These are phyloP conservation scores for Formica aserva DNA, from an alignment of 2,888 invertebrate genomes.

Conservation along the genomic window DNA sequence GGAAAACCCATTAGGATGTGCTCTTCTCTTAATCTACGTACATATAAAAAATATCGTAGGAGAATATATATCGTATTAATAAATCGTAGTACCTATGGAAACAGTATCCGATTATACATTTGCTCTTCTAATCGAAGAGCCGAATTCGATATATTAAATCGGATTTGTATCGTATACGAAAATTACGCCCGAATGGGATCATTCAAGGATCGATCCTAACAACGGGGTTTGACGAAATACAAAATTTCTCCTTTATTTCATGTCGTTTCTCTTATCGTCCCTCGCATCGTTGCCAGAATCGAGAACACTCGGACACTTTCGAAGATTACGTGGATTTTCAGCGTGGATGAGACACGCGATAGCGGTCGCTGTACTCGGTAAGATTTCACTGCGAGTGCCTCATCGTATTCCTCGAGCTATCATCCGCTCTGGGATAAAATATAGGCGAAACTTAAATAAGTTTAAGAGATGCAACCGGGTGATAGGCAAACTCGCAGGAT, in stretches of 20 bases:
- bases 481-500: conserved; percentile 74
- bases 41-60: neutral
- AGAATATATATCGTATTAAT: conserved; percentile 3
- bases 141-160: conserved; percentile 36
- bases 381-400: conserved; percentile 68
- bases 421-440: conserved; percentile 73
- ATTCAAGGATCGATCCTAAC: conserved; percentile 40
- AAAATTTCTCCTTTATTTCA: conserved; percentile 50
- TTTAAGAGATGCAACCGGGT: conserved; percentile 75
- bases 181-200: conserved; percentile 37
- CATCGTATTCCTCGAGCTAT: conserved; percentile 66
- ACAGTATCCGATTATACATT: conserved; percentile 28
- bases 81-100: conserved; percentile 3
- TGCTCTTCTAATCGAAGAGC: conserved; percentile 17
- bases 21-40: neutral
- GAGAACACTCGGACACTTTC: conserved; percentile 59
- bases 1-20: neutral
- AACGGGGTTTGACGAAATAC: conserved; percentile 45
- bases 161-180: conserved; percentile 32
- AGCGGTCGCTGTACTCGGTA: conserved; percentile 56
- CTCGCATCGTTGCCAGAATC: conserved; percentile 46
- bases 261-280: conserved; percentile 39
- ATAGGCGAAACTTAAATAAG: conserved; percentile 78
- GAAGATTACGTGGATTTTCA: conserved; percentile 59
- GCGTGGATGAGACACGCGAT: conserved; percentile 44